Evolutionary conservation across 1,140 invertebrate species (phyloP).

Genomic region (Camponotus vicinus): DNA sequence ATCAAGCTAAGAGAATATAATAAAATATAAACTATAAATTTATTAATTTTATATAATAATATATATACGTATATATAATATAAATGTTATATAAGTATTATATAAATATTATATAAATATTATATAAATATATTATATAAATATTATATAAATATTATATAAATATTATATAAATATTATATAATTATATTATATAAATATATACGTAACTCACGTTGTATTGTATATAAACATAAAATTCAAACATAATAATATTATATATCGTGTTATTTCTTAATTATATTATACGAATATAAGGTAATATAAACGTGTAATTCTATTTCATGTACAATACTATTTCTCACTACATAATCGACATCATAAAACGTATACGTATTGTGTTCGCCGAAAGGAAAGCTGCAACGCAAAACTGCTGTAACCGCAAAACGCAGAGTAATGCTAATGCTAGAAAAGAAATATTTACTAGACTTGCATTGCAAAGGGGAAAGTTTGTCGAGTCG

Average conservation of each 20-base stretch:
- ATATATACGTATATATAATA: too few species aligned
- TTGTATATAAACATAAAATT: too few species aligned
- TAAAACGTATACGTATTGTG: background rate
- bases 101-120: too few species aligned
- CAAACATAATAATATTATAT: too few species aligned
- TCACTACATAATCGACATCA: constrained; percentile 9
- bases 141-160: too few species aligned
- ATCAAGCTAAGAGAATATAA: background rate
- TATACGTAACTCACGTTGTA: too few species aligned
- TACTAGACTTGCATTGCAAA: constrained; percentile 28
- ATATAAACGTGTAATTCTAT: background rate
- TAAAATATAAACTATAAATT: background rate
- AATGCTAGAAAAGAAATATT: constrained; percentile 17
- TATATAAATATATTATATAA: too few species aligned
- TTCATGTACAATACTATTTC: background rate
- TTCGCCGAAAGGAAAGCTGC: background rate
- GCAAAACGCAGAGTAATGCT: constrained; percentile 18
- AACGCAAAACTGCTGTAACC: background rate
- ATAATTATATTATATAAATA: too few species aligned
- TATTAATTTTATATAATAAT: background rate
- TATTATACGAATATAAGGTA: too few species aligned
- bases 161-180: too few species aligned
- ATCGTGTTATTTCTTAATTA: too few species aligned
- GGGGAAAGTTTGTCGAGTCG: constrained; percentile 33
- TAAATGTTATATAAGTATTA: too few species aligned